Conservation (phyloP, 2,888 invertebrate species). For the Chironomus riparius region DNA sequence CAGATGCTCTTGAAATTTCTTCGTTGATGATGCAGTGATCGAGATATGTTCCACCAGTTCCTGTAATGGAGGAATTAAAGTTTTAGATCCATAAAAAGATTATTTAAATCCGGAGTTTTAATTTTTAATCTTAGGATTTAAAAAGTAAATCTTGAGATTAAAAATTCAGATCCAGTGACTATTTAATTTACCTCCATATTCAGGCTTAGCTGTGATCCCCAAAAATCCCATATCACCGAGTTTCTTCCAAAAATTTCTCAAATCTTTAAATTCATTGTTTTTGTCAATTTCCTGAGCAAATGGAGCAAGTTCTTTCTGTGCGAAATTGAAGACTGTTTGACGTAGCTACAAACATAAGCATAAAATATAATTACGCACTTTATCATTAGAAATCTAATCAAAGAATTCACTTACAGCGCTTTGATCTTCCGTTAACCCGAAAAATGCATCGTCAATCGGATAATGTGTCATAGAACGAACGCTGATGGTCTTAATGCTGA, state of each 20-base stretch:
- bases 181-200: conserved; percentile 61
- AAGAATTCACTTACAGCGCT: conserved; percentile 45
- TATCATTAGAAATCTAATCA: background rate
- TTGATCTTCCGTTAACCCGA: conserved; percentile 77
- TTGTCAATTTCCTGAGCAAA: conserved; percentile 86
- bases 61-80: background rate
- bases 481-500: background rate
- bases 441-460: conserved; percentile 82
- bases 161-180: too few species aligned
- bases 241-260: conserved; percentile 76
- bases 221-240: conserved; percentile 85
- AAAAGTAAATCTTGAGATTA: too few species aligned
- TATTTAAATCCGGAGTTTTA: too few species aligned
- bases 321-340: conserved; percentile 78
- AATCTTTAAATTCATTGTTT: conserved; percentile 62
- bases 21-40: conserved; percentile 92
- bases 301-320: conserved; percentile 92
- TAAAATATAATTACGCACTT: background rate
- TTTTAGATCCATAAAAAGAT: too few species aligned
- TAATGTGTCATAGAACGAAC: conserved; percentile 46
- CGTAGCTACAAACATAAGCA: conserved; percentile 53
- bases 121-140: too few species aligned
- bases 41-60: conserved; percentile 73
- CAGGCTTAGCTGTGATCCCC: conserved; percentile 77
- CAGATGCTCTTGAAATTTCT: conserved; percentile 77